phyloP scores from a whole-genome alignment of 1,140 invertebrate species.

The Eriocheir sinensis region DNA sequence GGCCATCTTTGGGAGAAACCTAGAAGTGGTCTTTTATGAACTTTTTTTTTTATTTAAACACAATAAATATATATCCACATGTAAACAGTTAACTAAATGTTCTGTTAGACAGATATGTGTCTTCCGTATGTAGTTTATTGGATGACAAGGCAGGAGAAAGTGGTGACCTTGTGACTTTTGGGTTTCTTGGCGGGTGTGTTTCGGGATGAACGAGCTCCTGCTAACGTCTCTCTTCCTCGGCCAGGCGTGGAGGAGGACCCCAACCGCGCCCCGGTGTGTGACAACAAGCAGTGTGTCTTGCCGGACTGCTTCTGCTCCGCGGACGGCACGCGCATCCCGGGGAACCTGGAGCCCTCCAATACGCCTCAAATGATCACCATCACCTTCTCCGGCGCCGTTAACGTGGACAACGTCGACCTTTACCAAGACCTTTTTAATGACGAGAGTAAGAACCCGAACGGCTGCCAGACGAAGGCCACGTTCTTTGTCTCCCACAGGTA shows the following conservation, averaged over 20 bases:
- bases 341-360: conserved; percentile 80
- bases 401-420: conserved; percentile 95
- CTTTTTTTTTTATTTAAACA: too few relatives aligned
- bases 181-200: too few relatives aligned
- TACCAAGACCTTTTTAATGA: conserved; percentile 96
- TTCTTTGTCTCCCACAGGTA: conserved; percentile 98
- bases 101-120: too few relatives aligned
- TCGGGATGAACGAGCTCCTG: not conserved
- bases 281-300: conserved; percentile 91
- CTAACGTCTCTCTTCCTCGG: conserved; percentile 75
- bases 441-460: conserved; percentile 93
- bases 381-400: conserved; percentile 97
- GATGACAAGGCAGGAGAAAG: too few relatives aligned
- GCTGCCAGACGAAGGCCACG: conserved; percentile 90
- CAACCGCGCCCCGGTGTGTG: conserved; percentile 94
- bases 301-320: conserved; percentile 97
- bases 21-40: too few relatives aligned
- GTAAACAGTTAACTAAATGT: too few relatives aligned
- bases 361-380: conserved; percentile 97
- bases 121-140: too few relatives aligned
- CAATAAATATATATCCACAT: too few relatives aligned
- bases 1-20: too few relatives aligned
- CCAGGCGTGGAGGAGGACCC: conserved; percentile 93
- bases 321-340: conserved; percentile 88
- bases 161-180: too few relatives aligned